phyloP scores from a whole-genome alignment of 2,113 vertebrate species.

The Hippocampus barbouri region DNA sequence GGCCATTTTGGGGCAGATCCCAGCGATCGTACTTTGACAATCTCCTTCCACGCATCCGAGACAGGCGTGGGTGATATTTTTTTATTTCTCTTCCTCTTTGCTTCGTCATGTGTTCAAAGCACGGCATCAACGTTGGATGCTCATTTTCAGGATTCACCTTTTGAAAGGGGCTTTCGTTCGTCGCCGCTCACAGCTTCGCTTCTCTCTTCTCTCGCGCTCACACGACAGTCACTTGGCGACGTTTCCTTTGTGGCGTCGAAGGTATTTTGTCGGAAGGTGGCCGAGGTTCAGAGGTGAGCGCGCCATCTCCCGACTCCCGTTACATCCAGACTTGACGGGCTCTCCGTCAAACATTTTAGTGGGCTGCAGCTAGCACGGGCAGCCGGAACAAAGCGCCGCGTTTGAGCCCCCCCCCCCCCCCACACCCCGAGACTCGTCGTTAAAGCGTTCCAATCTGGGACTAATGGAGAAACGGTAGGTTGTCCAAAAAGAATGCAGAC shows the following conservation, averaged over 20 bases:
- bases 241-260: slow-evolving; percentile 46
- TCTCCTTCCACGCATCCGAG: too few relatives aligned
- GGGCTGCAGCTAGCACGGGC: slow-evolving; percentile 23
- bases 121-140: too few relatives aligned
- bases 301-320: slow-evolving; percentile 33
- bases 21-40: too few relatives aligned
- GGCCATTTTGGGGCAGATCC: too few relatives aligned
- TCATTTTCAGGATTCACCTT: not conserved
- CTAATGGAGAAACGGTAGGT: slow-evolving; percentile 27
- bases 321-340: slow-evolving; percentile 32
- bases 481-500: slow-evolving; percentile 34
- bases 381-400: slow-evolving; percentile 35
- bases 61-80: too few relatives aligned
- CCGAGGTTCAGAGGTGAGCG: slow-evolving; percentile 32
- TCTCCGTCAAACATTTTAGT: slow-evolving; percentile 28
- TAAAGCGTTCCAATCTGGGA: slow-evolving; percentile 34
- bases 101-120: too few relatives aligned
- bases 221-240: not conserved
- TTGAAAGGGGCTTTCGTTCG: too few relatives aligned
- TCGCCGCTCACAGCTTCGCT: not conserved
- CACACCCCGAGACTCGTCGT: slow-evolving; percentile 47
- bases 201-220: not conserved
- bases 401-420: slow-evolving; percentile 15
- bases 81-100: too few relatives aligned
- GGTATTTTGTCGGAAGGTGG: slow-evolving; percentile 24